phyloP scores from a whole-genome alignment of 2,797 vertebrate genomes.

The Caiman crocodilus region DNA sequence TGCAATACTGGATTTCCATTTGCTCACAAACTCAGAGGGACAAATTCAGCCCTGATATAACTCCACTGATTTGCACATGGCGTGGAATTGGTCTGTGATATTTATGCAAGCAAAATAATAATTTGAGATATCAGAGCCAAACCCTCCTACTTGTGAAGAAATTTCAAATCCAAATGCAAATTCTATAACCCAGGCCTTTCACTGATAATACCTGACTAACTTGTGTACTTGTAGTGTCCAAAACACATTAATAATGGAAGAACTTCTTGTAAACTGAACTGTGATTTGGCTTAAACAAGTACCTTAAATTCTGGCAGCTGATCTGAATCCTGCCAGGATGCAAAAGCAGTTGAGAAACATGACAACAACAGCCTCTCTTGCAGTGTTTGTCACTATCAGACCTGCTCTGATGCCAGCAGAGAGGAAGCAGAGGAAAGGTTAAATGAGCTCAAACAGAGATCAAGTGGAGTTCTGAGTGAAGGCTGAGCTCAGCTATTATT shows the following conservation, averaged over 20 bases:
- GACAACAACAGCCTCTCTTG: neutral
- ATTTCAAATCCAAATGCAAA: neutral
- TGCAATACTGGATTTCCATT: neutral
- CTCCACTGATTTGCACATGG: no score
- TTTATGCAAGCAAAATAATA: neutral
- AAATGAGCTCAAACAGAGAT: neutral
- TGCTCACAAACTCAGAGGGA: neutral
- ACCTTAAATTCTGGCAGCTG: neutral
- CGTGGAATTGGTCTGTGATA: neutral
- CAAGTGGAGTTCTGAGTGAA: neutral
- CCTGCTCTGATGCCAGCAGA: fast-evolving
- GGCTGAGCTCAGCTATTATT: constrained; percentile 1
- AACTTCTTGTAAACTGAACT: neutral
- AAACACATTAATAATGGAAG: neutral
- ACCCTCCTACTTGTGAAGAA: neutral
- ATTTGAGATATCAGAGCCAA: neutral
- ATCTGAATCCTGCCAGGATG: neutral
- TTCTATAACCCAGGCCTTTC: neutral
- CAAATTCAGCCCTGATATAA: neutral
- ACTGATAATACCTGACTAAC: neutral
- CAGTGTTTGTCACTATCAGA: neutral
- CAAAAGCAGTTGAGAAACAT: neutral
- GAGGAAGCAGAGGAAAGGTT: fast-evolving
- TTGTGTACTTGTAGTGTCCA: neutral
- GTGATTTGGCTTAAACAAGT: neutral